A percentile compares a stretch with the other conserved stretches of the same genome.
Evolutionary conservation across 2,113 vertebrate species (phyloP).

Genomic region (Dasyprocta punctata): DNA sequence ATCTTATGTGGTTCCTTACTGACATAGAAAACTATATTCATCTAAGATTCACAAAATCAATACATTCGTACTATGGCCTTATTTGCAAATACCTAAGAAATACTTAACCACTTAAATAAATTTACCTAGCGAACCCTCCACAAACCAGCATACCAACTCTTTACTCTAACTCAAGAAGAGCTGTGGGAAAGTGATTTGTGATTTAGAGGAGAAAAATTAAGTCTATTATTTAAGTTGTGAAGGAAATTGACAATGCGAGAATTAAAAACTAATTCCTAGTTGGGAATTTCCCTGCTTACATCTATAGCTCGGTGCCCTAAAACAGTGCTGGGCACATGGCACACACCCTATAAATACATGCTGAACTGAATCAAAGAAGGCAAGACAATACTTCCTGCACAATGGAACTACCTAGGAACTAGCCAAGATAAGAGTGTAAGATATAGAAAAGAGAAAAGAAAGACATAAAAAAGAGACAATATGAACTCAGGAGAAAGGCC

Average conservation of each 20-base stretch:
- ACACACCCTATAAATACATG: background rate
- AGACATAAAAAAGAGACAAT: background rate
- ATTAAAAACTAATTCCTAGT: background rate
- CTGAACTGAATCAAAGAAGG: background rate
- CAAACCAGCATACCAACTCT: background rate
- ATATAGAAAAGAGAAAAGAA: background rate
- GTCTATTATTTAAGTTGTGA: constrained; percentile 4
- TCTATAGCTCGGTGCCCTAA: background rate
- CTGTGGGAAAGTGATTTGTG: background rate
- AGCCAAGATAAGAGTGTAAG: background rate
- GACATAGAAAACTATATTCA: background rate
- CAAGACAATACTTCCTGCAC: background rate
- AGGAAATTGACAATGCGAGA: background rate
- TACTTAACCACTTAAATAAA: constrained; percentile 20
- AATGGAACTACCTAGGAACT: background rate
- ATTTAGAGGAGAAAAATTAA: constrained; percentile 4
- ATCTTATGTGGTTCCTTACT: constrained; percentile 14
- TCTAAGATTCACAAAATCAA: constrained; percentile 36
- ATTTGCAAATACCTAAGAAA: constrained; percentile 34
- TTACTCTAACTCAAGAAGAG: constrained; percentile 13
- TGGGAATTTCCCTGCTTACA: constrained; percentile 3
- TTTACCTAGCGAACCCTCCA: background rate
- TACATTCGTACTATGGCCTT: background rate
- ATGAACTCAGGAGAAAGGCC: background rate
- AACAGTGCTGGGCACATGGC: background rate